A percentile compares a stretch with the other conserved stretches of the same genome.
Conservation (phyloP, 2,888 invertebrate genomes). For the Seira musarum region DNA sequence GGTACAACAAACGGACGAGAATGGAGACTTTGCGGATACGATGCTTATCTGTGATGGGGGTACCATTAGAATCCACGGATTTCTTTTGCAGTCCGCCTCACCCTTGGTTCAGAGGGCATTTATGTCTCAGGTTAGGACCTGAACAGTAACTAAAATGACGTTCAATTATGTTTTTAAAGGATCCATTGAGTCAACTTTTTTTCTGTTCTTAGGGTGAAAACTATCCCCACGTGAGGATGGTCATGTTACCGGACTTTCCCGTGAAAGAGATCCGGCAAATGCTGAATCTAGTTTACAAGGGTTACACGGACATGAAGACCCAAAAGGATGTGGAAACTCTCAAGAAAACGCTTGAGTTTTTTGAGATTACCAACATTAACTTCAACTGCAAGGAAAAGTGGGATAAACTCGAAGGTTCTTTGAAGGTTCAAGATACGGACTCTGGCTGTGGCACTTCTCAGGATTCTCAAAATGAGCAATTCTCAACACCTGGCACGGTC, state of each 20-base stretch:
- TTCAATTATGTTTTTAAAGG: too few species aligned
- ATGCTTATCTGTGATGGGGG: conserved; percentile 46
- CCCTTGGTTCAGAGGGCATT: conserved; percentile 30
- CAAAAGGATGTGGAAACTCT: conserved; percentile 26
- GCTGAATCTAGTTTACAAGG: conserved; percentile 49
- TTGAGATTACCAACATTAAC: conserved; percentile 28
- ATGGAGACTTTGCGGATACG: conserved; percentile 26
- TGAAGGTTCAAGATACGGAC: conserved; percentile 36
- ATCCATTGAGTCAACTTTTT: background rate
- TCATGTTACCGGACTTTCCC: conserved; percentile 48
- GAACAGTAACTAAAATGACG: background rate
- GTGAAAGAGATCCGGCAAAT: conserved; percentile 36
- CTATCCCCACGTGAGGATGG: conserved; percentile 28
- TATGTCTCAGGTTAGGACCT: conserved; percentile 46
- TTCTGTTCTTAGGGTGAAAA: conserved; percentile 41
- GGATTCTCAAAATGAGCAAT: background rate
- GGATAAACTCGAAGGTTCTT: background rate
- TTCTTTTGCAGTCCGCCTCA: conserved; percentile 38
- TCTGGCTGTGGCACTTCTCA: too few species aligned
- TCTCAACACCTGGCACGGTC: background rate
- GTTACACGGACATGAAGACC: conserved; percentile 24
- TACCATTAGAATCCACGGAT: conserved; percentile 32
- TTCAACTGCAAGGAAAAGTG: background rate
- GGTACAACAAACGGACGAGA: conserved; percentile 36
- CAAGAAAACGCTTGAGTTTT: conserved; percentile 25